phyloP scores from a whole-genome alignment of 2,888 invertebrate species.

The Apotomis capreana region DNA sequence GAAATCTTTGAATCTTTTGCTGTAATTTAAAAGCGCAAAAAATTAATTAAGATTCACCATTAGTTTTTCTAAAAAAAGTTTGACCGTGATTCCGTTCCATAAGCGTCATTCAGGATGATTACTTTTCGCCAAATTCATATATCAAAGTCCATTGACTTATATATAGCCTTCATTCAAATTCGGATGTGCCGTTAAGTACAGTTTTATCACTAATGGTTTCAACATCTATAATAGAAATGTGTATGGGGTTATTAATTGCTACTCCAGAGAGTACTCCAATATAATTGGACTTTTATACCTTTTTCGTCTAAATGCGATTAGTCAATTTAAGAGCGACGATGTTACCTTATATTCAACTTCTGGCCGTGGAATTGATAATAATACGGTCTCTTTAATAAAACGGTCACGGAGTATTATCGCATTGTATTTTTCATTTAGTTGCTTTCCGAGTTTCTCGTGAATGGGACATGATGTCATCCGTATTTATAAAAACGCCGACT shows the following conservation, averaged over 20 bases:
- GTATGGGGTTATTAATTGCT: constrained; percentile 28
- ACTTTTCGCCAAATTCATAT: background rate
- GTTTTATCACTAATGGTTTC: constrained; percentile 13
- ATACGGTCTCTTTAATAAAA: constrained; percentile 56
- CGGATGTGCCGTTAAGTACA: constrained; percentile 13
- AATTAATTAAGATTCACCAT: background rate
- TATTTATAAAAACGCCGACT: constrained; percentile 47
- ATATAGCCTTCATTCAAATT: background rate
- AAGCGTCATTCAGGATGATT: background rate
- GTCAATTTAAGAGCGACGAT: constrained; percentile 51
- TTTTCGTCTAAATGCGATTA: constrained; percentile 51
- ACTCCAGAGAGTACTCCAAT: constrained; percentile 46
- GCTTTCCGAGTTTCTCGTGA: constrained; percentile 50
- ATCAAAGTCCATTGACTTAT: background rate
- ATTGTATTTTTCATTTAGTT: constrained; percentile 51
- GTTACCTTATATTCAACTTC: constrained; percentile 43
- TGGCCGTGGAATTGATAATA: constrained; percentile 69
- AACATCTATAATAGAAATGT: constrained; percentile 2
- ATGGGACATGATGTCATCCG: constrained; percentile 54
- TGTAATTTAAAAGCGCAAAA: background rate
- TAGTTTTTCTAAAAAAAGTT: background rate
- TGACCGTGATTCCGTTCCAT: no score
- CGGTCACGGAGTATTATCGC: constrained; percentile 61
- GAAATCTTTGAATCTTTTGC: background rate
- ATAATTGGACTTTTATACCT: constrained; percentile 49